phyloP scores from a whole-genome alignment of 2,888 invertebrate genomes.

The Polyommatus icarus region DNA sequence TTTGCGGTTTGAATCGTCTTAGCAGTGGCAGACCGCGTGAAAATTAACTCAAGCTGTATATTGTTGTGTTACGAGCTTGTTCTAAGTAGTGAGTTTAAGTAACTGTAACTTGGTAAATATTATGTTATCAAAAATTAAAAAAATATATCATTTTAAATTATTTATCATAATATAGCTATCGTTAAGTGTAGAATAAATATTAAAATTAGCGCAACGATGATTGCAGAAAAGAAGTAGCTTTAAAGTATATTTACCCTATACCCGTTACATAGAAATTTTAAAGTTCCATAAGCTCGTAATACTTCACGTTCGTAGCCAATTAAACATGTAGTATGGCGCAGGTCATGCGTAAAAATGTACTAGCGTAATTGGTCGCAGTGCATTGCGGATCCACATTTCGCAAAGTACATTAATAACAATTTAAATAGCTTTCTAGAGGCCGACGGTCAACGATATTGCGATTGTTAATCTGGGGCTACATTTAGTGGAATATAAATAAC shows the following conservation, averaged over 20 bases:
- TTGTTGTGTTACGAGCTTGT: background rate
- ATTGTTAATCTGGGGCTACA: background rate
- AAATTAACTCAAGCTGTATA: background rate
- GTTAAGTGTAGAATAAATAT: too few species aligned
- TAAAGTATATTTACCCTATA: background rate
- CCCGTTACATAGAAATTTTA: background rate
- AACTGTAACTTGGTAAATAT: too few species aligned
- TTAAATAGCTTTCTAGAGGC: slow-evolving; percentile 30
- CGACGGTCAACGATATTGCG: slow-evolving; percentile 10
- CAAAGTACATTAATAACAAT: slow-evolving; percentile 32
- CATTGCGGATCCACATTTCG: slow-evolving; percentile 31
- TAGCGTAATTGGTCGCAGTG: slow-evolving; percentile 17
- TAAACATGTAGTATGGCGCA: slow-evolving; percentile 3
- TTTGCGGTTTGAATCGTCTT: background rate
- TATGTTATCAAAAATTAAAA: too few species aligned
- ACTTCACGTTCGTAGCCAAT: slow-evolving; percentile 20
- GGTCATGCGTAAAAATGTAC: slow-evolving; percentile 24
- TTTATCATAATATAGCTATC: too few species aligned
- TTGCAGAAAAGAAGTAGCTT: background rate
- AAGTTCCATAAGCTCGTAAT: background rate
- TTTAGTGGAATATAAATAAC: background rate
- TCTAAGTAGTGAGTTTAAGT: background rate
- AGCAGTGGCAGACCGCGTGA: background rate
- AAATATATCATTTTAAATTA: too few species aligned
- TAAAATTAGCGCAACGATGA: too few species aligned